Percentiles rank a stretch among this genome's conserved stretches.
These are phyloP conservation scores for Euglossa dilemma DNA, from an alignment of 1,140 invertebrate genomes.

Conservation along the genomic window DNA sequence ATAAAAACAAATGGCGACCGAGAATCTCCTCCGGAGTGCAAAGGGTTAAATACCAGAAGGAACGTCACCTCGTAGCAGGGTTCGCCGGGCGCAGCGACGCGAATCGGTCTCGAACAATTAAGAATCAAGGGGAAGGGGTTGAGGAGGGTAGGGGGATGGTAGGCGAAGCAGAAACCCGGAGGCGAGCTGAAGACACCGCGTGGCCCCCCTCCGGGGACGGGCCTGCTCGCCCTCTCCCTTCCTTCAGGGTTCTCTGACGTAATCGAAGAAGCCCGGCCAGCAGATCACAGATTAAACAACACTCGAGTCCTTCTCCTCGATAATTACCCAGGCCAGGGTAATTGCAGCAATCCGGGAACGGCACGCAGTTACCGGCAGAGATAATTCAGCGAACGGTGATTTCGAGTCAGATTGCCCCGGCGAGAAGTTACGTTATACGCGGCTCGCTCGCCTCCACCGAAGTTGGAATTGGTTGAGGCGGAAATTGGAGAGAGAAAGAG, in stretches of 20 bases:
- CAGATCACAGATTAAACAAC: slow-evolving; percentile 81
- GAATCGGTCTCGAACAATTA: not conserved
- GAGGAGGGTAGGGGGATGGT: not conserved
- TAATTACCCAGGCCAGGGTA: slow-evolving; percentile 80
- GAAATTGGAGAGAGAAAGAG: slow-evolving; percentile 66
- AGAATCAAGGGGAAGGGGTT: not conserved
- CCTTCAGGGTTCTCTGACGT: slow-evolving; percentile 69
- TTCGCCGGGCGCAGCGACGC: not conserved
- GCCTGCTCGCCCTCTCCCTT: slow-evolving; percentile 37
- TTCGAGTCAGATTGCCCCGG: slow-evolving; percentile 79
- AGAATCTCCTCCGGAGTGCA: no score
- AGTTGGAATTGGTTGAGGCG: slow-evolving; percentile 80
- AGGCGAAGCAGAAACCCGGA: not conserved
- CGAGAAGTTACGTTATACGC: slow-evolving; percentile 78
- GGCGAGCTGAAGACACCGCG: slow-evolving; percentile 24
- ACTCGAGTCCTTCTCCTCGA: slow-evolving; percentile 80
- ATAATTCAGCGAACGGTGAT: slow-evolving; percentile 82
- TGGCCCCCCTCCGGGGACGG: slow-evolving; percentile 1
- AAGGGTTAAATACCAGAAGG: not conserved
- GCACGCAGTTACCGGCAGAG: slow-evolving; percentile 78
- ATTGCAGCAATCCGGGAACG: slow-evolving; percentile 81
- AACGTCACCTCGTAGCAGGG: not conserved
- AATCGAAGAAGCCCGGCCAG: slow-evolving; percentile 76
- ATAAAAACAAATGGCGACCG: no score
- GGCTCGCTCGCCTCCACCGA: slow-evolving; percentile 62